Evolutionary conservation across 2,888 invertebrate genomes (phyloP).

Genomic region (Vesta saturnalis): DNA sequence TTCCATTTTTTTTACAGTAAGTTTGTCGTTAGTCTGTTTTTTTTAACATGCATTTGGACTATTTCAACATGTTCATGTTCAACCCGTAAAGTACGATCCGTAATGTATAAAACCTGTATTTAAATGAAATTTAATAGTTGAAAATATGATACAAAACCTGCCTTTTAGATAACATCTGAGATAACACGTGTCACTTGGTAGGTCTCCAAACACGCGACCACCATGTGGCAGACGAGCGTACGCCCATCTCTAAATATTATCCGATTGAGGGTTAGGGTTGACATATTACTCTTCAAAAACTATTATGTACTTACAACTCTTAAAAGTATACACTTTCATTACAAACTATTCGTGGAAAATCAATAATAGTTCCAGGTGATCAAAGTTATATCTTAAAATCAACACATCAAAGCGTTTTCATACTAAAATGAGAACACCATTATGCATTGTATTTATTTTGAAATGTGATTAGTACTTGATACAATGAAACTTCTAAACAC

Average conservation of each 20-base stretch:
- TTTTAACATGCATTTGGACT: too few relatives aligned
- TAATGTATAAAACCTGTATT: not conserved
- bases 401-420: too few relatives aligned
- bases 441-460: too few relatives aligned
- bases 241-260: constrained; percentile 39
- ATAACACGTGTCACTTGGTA: constrained; percentile 56
- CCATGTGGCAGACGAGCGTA: constrained; percentile 55
- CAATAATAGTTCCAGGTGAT: too few relatives aligned
- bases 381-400: too few relatives aligned
- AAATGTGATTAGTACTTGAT: too few relatives aligned
- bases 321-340: constrained; percentile 18
- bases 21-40: too few relatives aligned
- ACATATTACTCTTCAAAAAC: constrained; percentile 26
- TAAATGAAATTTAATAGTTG: constrained; percentile 27
- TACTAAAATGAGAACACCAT: too few relatives aligned
- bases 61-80: too few relatives aligned
- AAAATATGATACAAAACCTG: constrained; percentile 24
- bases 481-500: too few relatives aligned
- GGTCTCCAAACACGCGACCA: constrained; percentile 59
- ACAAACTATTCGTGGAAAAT: too few relatives aligned
- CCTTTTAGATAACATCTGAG: constrained; percentile 48
- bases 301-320: constrained; percentile 17
- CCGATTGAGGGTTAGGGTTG: constrained; percentile 36
- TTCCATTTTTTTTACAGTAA: too few relatives aligned
- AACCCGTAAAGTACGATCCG: not conserved